A percentile compares a stretch with the other conserved stretches of the same genome.
phyloP scores from a whole-genome alignment of 2,113 vertebrate species.

The Guaruba guarouba region DNA sequence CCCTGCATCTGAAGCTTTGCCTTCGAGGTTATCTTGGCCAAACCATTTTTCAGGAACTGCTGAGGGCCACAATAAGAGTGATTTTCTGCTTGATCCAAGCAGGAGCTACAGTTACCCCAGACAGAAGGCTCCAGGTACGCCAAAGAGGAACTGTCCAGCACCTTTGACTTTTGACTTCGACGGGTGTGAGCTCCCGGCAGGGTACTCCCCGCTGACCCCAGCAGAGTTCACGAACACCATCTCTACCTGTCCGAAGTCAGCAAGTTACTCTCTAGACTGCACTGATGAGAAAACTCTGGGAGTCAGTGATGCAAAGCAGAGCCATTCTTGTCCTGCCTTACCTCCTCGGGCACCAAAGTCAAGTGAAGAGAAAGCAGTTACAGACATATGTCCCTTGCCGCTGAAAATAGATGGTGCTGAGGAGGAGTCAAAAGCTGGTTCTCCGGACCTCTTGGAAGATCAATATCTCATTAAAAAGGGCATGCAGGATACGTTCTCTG shows the following conservation, averaged over 20 bases:
- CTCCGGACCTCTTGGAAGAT: slow-evolving; percentile 73
- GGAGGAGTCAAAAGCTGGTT: slow-evolving; percentile 70
- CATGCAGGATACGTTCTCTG: slow-evolving; percentile 73
- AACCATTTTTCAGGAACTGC: slow-evolving; percentile 82
- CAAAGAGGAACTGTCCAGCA: slow-evolving; percentile 86
- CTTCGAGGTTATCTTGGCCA: slow-evolving; percentile 91
- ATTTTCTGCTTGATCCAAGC: slow-evolving; percentile 82
- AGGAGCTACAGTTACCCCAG: slow-evolving; percentile 95
- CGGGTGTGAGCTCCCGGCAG: slow-evolving; percentile 57
- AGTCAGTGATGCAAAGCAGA: slow-evolving; percentile 81
- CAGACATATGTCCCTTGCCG: slow-evolving; percentile 69
- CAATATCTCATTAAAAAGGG: slow-evolving; percentile 74
- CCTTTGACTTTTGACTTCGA: slow-evolving; percentile 83
- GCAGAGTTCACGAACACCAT: slow-evolving; percentile 50
- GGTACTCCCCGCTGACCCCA: slow-evolving; percentile 47
- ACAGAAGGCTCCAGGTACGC: slow-evolving; percentile 85
- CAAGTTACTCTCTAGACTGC: slow-evolving; percentile 88
- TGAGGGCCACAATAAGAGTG: slow-evolving; percentile 77
- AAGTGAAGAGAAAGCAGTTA: slow-evolving; percentile 67
- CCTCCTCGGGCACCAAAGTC: slow-evolving; percentile 87
- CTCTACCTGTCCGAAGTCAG: slow-evolving; percentile 86
- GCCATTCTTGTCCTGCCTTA: slow-evolving; percentile 89
- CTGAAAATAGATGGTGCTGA: slow-evolving; percentile 76
- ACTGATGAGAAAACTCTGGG: slow-evolving; percentile 80
- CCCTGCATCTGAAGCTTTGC: slow-evolving; percentile 73